phyloP scores from a whole-genome alignment of 2,113 vertebrate genomes.

The Mus musculus region GRCm39 chr4:36815501-36816000 shows the following conservation, averaged over 20 bases:
- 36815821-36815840: not conserved
- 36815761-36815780: not conserved
- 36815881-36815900: conserved; percentile 43
- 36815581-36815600: not conserved
- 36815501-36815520: not conserved
- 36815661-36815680: conserved; percentile 26
- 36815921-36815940: not conserved
- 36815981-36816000: conserved; percentile 23
- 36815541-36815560: not conserved
- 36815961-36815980: not conserved
- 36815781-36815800: not conserved
- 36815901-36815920: not conserved
- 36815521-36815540: not conserved
- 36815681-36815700: conserved; percentile 28
- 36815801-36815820: conserved; percentile 23
- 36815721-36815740: not conserved
- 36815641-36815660: conserved; percentile 20
- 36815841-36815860: not conserved
- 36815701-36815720: not conserved
- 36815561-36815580: not conserved
- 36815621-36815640: conserved; percentile 43
- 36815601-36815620: conserved; percentile 19
- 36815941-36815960: not conserved
- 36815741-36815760: not conserved
- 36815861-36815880: not conserved